Conservation (phyloP, 2,888 invertebrate genomes). For the Plebejus melissa region DNA sequence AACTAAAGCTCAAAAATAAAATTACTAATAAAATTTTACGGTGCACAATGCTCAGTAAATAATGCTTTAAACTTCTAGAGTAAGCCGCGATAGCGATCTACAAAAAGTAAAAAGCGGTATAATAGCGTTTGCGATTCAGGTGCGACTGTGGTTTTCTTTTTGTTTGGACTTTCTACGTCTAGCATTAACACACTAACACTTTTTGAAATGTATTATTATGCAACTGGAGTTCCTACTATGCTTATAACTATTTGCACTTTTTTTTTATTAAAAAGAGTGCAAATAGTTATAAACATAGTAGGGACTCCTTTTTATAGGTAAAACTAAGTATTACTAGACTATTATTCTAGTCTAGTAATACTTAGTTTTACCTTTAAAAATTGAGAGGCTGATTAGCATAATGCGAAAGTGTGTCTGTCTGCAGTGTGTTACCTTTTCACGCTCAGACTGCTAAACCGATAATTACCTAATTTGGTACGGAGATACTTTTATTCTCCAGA, state of each 20-base stretch:
- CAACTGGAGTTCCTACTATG: not conserved
- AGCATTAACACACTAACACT: slow-evolving; percentile 19
- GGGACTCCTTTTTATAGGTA: no score
- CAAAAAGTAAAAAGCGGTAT: slow-evolving; percentile 1
- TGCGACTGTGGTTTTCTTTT: not conserved
- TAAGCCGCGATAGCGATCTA: not conserved
- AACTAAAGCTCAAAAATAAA: not conserved
- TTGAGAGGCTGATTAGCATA: no score
- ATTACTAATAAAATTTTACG: not conserved
- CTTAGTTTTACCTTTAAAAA: no score
- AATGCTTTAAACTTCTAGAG: not conserved
- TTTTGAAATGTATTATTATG: slow-evolving; percentile 9
- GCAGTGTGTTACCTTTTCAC: not conserved
- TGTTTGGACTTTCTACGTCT: slow-evolving; percentile 21
- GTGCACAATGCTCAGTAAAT: not conserved
- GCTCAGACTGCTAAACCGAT: not conserved
- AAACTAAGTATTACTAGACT: no score
- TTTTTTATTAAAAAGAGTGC: no score
- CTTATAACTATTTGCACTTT: not conserved
- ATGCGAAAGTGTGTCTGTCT: not conserved
- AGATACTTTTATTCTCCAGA: not conserved
- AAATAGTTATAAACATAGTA: no score
- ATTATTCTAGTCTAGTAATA: no score
- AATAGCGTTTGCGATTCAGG: slow-evolving; percentile 13
- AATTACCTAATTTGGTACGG: not conserved